A percentile compares a stretch with the other conserved stretches of the same genome.
Evolutionary conservation across 2,888 invertebrate genomes (phyloP).

Genomic region (Papilio gigon): DNA sequence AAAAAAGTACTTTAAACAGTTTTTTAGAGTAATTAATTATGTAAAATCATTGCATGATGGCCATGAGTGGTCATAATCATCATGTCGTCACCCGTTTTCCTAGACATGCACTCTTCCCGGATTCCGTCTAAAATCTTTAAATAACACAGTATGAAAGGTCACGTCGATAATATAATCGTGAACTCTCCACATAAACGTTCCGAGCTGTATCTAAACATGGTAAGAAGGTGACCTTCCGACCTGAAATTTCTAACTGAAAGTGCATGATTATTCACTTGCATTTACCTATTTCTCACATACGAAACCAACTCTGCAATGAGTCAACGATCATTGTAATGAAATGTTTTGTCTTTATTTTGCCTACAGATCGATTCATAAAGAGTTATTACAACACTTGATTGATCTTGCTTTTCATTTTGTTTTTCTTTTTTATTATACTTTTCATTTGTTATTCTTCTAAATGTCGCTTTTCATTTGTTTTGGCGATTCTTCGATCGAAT

Average conservation of each 20-base stretch:
- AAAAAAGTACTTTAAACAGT: too few species aligned
- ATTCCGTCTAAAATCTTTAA: neutral
- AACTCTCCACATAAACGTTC: constrained; percentile 18
- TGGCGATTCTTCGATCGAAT: too few species aligned
- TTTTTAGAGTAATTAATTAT: too few species aligned
- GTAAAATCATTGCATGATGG: too few species aligned
- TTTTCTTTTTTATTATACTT: too few species aligned
- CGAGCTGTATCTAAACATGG: constrained; percentile 8
- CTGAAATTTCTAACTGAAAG: constrained; percentile 41
- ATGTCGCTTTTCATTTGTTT: too few species aligned
- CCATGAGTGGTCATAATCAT: too few species aligned
- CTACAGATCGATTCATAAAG: too few species aligned
- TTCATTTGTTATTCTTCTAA: too few species aligned
- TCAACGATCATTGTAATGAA: neutral
- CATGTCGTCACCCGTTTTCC: neutral
- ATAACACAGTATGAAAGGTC: neutral
- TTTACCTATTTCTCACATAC: constrained; percentile 30
- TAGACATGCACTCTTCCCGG: too few species aligned
- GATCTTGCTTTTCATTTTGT: too few species aligned
- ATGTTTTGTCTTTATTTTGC: neutral
- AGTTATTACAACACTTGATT: too few species aligned
- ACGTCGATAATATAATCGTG: constrained; percentile 17
- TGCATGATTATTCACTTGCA: constrained; percentile 40
- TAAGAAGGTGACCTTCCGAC: constrained; percentile 34
- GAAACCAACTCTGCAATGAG: neutral